phyloP scores from a whole-genome alignment of 2,888 invertebrate species.

The Oscheius sp. region DNA sequence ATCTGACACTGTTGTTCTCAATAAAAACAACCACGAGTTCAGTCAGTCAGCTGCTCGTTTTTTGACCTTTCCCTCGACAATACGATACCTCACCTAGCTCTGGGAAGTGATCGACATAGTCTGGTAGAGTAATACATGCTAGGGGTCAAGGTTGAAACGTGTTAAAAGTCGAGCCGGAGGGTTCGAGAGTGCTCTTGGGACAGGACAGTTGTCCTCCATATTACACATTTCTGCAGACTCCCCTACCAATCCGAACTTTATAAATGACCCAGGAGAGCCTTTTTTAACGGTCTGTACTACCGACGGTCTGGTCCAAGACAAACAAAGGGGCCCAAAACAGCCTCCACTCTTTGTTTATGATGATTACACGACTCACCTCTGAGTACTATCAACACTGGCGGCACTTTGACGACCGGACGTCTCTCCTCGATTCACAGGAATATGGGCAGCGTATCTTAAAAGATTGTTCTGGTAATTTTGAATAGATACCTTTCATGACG shows the following conservation, averaged over 20 bases:
- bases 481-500: slow-evolving; percentile 30
- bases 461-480: slow-evolving; percentile 35
- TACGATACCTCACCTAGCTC: slow-evolving; percentile 19
- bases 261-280: slow-evolving; percentile 20
- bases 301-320: not conserved
- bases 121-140: slow-evolving; percentile 44
- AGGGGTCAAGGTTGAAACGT: slow-evolving; percentile 13
- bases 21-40: no score
- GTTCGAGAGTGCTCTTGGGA: slow-evolving; percentile 2
- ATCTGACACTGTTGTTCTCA: no score
- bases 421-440: slow-evolving; percentile 58
- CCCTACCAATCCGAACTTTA: slow-evolving; percentile 25
- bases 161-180: slow-evolving; percentile 25
- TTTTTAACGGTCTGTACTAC: not conserved
- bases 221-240: slow-evolving; percentile 17
- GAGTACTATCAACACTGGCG: slow-evolving; percentile 53
- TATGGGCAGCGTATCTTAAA: slow-evolving; percentile 68
- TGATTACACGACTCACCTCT: slow-evolving; percentile 44
- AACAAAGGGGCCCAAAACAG: slow-evolving; percentile 11
- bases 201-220: slow-evolving; percentile 13
- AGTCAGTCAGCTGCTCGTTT: no score
- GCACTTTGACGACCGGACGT: slow-evolving; percentile 54
- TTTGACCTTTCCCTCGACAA: not conserved
- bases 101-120: slow-evolving; percentile 46
- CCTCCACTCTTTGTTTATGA: slow-evolving; percentile 6